A percentile compares a stretch with the other conserved stretches of the same genome.
These are phyloP conservation scores for Hephaestus fuliginosus DNA, from an alignment of 2,797 vertebrate genomes.

Conservation along the genomic window DNA sequence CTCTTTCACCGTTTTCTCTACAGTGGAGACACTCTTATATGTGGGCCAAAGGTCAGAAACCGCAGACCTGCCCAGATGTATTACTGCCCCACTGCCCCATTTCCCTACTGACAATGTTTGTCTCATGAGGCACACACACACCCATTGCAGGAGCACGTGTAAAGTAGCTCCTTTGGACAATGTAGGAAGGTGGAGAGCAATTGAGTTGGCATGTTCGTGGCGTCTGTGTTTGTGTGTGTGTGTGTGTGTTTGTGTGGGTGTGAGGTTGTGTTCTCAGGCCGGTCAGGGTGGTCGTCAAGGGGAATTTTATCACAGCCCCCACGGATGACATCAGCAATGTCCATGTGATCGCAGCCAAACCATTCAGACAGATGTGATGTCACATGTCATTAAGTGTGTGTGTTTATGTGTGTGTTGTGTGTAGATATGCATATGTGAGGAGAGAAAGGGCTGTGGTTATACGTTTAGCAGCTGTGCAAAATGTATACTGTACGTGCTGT, in stretches of 20 bases:
- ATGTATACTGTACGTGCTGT: slow-evolving; percentile 22
- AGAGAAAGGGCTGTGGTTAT: not conserved
- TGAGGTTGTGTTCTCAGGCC: slow-evolving; percentile 1
- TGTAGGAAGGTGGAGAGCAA: not conserved
- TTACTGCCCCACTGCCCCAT: slow-evolving; percentile 63
- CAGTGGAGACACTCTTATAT: slow-evolving; percentile 67
- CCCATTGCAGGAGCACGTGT: slow-evolving; percentile 28
- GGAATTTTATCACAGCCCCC: not conserved
- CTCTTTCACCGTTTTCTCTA: slow-evolving; percentile 51
- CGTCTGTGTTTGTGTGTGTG: not conserved
- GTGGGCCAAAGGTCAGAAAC: slow-evolving; percentile 73
- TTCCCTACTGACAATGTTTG: slow-evolving; percentile 40
- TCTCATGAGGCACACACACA: slow-evolving; percentile 22
- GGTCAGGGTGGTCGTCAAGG: slow-evolving; percentile 16
- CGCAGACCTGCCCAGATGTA: slow-evolving; percentile 59
- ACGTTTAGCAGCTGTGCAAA: slow-evolving; percentile 43
- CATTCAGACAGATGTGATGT: slow-evolving; percentile 1
- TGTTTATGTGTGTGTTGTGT: slow-evolving; percentile 15
- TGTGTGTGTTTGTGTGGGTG: not conserved
- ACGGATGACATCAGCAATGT: slow-evolving; percentile 42
- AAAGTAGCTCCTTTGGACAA: slow-evolving; percentile 3
- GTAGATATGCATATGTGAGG: not conserved
- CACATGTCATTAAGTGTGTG: slow-evolving; percentile 13
- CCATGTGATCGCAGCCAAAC: slow-evolving; percentile 4
- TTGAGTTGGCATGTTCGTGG: not conserved